phyloP scores from a whole-genome alignment of 23 tunicate genomes.

The Trididemnum clinides region DNA sequence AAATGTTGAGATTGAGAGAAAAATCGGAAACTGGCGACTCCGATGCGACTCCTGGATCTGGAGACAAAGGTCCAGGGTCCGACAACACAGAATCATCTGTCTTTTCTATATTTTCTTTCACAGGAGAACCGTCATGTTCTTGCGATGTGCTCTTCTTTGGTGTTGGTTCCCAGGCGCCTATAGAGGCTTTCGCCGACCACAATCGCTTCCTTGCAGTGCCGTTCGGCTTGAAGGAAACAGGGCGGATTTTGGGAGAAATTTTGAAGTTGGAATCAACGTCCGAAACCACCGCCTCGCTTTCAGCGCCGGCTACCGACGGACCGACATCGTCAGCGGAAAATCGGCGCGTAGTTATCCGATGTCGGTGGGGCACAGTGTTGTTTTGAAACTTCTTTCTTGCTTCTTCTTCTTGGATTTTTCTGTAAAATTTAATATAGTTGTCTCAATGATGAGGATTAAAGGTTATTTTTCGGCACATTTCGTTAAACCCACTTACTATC shows the following conservation, averaged over 20 bases:
- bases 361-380: neutral
- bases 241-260: conserved; percentile 21
- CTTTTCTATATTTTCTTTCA: neutral
- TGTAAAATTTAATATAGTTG: too few species aligned
- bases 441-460: too few species aligned
- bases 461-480: too few species aligned
- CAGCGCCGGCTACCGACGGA: neutral
- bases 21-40: neutral
- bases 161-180: neutral
- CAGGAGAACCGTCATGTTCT: conserved; percentile 41
- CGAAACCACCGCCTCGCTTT: conserved; percentile 25
- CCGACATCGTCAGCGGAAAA: conserved; percentile 33
- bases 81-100: neutral
- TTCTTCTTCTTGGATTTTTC: too few species aligned
- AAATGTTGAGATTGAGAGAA: neutral
- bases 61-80: neutral
- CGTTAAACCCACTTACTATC: too few species aligned
- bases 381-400: too few species aligned
- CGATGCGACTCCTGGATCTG: neutral
- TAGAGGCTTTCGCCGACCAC: conserved; percentile 53
- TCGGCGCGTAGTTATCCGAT: neutral
- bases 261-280: conserved; percentile 12
- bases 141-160: conserved; percentile 25
- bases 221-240: neutral
- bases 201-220: conserved; percentile 21